phyloP scores from a whole-genome alignment of 2,797 vertebrate species.

The Cuniculus paca region DNA sequence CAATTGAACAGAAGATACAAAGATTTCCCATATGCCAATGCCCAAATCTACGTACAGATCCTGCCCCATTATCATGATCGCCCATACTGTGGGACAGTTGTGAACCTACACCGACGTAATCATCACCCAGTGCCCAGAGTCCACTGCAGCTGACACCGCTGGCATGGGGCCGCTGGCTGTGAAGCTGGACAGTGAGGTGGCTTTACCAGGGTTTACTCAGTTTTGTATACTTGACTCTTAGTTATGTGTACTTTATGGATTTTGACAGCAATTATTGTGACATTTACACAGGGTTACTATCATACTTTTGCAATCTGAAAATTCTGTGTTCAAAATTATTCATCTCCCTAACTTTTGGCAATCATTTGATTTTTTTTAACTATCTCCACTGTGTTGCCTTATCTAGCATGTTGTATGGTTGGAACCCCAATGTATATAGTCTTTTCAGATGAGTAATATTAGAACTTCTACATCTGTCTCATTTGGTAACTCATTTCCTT shows the following conservation, averaged over 20 bases:
- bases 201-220: background rate
- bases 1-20: background rate
- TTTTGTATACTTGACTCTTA: too few relatives aligned
- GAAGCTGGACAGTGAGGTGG: background rate
- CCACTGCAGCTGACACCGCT: background rate
- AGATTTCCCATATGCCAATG: background rate
- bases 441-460: background rate
- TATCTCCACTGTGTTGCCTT: background rate
- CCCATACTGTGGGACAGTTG: background rate
- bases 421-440: background rate
- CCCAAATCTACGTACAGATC: background rate
- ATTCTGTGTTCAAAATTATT: background rate
- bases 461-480: accelerated
- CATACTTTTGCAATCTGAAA: background rate
- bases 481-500: background rate
- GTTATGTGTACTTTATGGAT: too few relatives aligned
- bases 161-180: too few relatives aligned
- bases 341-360: too few relatives aligned
- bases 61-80: background rate
- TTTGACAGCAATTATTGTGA: background rate
- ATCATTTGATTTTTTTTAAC: background rate
- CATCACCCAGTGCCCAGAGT: too few relatives aligned
- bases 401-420: background rate
- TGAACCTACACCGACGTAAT: too few relatives aligned
- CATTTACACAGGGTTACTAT: too few relatives aligned